Percentiles rank a stretch among this genome's conserved stretches.
phyloP scores from a whole-genome alignment of 2,797 vertebrate species.

The Sebastes alutus region DNA sequence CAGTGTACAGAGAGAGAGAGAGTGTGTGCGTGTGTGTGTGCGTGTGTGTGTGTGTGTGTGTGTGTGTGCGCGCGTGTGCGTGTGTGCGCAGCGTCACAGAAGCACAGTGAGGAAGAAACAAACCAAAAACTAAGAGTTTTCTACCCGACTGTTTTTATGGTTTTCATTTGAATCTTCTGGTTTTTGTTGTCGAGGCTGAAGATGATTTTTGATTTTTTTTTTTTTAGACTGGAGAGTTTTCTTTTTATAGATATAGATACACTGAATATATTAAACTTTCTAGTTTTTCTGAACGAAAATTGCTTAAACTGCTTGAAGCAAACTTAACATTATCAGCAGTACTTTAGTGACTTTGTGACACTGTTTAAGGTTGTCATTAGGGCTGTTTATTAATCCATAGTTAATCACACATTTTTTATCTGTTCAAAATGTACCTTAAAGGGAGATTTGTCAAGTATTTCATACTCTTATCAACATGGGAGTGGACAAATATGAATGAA shows the following conservation, averaged over 20 bases:
- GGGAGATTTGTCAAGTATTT: too few relatives aligned
- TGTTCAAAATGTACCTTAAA: too few relatives aligned
- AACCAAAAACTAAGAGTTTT: conserved; percentile 64
- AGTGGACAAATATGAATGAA: too few relatives aligned
- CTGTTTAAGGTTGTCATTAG: not conserved
- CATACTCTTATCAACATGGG: too few relatives aligned
- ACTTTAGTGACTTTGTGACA: not conserved
- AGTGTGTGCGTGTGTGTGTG: conserved; percentile 4
- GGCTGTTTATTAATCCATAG: too few relatives aligned
- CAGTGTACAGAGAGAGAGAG: conserved; percentile 34
- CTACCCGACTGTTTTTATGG: conserved; percentile 60
- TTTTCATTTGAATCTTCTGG: conserved; percentile 50
- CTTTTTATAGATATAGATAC: not conserved
- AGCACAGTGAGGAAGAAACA: conserved; percentile 50
- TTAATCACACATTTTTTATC: too few relatives aligned
- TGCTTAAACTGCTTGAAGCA: not conserved
- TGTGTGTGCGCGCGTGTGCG: not conserved
- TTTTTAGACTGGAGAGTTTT: conserved; percentile 15
- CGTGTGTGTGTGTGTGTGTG: not conserved
- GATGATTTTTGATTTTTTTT: not conserved
- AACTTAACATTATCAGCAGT: not conserved
- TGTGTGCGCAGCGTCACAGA: not conserved
- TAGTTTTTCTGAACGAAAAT: not conserved
- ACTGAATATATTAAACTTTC: too few relatives aligned
- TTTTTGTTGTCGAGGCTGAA: conserved; percentile 10